A percentile compares a stretch with the other conserved stretches of the same genome.
Conservation (phyloP, 2,888 invertebrate species). For the Leptura quadrifasciata region DNA sequence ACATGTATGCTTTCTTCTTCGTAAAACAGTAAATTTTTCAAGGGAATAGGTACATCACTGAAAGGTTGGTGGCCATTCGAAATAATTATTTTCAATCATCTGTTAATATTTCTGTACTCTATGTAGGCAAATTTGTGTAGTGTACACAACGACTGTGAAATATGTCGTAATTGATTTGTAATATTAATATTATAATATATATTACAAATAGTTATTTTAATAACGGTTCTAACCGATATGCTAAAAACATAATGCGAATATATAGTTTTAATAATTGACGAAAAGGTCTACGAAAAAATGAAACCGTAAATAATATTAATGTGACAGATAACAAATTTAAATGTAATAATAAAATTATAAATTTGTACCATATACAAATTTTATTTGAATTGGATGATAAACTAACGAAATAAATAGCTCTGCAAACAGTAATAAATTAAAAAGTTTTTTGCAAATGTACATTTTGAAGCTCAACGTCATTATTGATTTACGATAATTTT, state of each 20-base stretch:
- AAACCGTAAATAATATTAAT: constrained; percentile 50
- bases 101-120: neutral
- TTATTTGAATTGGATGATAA: constrained; percentile 64
- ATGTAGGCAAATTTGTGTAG: too few species aligned
- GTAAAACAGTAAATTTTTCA: too few species aligned
- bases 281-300: constrained; percentile 34
- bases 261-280: constrained; percentile 55
- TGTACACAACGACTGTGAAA: neutral
- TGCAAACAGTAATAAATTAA: constrained; percentile 68
- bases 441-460: constrained; percentile 68
- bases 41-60: too few species aligned
- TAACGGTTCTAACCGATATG: neutral
- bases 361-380: constrained; percentile 54
- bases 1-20: too few species aligned
- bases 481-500: constrained; percentile 73
- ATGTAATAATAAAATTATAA: constrained; percentile 58
- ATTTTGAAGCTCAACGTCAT: constrained; percentile 72
- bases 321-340: constrained; percentile 53
- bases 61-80: too few species aligned
- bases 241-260: constrained; percentile 31
- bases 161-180: neutral
- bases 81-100: too few species aligned
- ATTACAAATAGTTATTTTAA: constrained; percentile 15
- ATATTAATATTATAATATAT: constrained; percentile 18
- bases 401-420: constrained; percentile 67